Conservation (phyloP, 2,113 vertebrate species). For the Crotalus horridus region DNA sequence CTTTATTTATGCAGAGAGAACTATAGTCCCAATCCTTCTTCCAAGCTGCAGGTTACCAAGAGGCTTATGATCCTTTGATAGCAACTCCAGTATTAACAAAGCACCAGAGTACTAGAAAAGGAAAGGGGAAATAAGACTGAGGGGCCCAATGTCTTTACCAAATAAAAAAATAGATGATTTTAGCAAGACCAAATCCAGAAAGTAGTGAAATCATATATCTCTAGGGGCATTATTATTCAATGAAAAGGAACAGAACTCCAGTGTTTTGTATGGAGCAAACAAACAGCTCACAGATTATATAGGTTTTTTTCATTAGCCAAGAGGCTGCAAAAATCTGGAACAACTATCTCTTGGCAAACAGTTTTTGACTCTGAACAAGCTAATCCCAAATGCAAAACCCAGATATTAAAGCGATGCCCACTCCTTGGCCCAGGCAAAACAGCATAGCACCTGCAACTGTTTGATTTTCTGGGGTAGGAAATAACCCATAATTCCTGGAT, state of each 20-base stretch:
- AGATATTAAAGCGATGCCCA: not conserved
- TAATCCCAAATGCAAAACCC: not conserved
- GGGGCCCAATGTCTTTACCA: not conserved
- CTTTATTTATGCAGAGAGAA: conserved; percentile 4
- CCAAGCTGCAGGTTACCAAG: not conserved
- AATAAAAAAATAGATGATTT: not conserved
- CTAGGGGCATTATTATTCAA: not conserved
- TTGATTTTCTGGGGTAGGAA: not conserved
- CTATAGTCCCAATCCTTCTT: not conserved
- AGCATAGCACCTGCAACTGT: no score
- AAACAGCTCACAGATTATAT: not conserved
- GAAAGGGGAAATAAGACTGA: not conserved
- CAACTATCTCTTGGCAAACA: not conserved
- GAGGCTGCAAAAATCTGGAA: not conserved
- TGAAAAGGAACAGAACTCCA: not conserved
- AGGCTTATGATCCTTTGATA: not conserved
- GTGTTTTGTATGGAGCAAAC: no score
- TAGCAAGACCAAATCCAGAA: not conserved
- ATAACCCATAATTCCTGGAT: not conserved
- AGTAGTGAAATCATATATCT: not conserved
- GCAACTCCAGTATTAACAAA: not conserved
- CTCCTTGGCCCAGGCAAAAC: not conserved
- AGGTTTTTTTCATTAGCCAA: not conserved
- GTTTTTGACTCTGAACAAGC: not conserved
- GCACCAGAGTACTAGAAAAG: not conserved